A percentile compares a stretch with the other conserved stretches of the same genome.
Conservation (phyloP, 1,140 invertebrate species). For the Belonocnema kinseyi region DNA sequence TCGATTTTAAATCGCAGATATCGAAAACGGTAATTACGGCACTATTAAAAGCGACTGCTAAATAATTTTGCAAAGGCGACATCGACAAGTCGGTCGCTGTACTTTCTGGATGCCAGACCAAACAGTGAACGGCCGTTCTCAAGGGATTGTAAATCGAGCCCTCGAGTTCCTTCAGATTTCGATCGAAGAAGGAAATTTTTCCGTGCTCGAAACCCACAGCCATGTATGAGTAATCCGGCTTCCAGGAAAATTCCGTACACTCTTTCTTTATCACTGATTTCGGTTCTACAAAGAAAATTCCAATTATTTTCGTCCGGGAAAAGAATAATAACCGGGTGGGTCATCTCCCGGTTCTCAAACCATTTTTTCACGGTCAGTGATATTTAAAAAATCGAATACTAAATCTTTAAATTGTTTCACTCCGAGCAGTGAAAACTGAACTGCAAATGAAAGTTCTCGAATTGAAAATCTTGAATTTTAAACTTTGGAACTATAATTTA, state of each 20-base stretch:
- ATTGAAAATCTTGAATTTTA: too few species aligned
- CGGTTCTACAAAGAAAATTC: conserved; percentile 53
- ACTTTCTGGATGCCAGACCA: conserved; percentile 84
- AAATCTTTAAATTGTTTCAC: too few species aligned
- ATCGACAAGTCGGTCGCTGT: conserved; percentile 76
- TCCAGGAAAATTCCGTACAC: conserved; percentile 80
- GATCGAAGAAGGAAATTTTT: conserved; percentile 62
- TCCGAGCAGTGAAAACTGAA: too few species aligned
- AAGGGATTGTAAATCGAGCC: conserved; percentile 47
- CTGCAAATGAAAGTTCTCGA: too few species aligned
- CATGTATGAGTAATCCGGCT: conserved; percentile 77
- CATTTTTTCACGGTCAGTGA: too few species aligned
- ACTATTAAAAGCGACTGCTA: conserved; percentile 80
- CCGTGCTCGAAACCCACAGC: conserved; percentile 81
- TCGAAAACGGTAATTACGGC: conserved; percentile 78
- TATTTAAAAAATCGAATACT: too few species aligned
- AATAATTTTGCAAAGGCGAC: conserved; percentile 78
- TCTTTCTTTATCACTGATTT: conserved; percentile 59
- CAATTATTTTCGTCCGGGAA: background rate
- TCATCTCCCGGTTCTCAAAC: too few species aligned
- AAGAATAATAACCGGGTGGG: too few species aligned
- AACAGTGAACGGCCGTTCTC: conserved; percentile 78
- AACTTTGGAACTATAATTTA: too few species aligned
- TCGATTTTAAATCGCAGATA: conserved; percentile 52
- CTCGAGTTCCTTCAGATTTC: conserved; percentile 48